A percentile compares a stretch with the other conserved stretches of the same genome.
phyloP scores from a whole-genome alignment of 2,797 vertebrate genomes.

The Urosaurus nigricauda region DNA sequence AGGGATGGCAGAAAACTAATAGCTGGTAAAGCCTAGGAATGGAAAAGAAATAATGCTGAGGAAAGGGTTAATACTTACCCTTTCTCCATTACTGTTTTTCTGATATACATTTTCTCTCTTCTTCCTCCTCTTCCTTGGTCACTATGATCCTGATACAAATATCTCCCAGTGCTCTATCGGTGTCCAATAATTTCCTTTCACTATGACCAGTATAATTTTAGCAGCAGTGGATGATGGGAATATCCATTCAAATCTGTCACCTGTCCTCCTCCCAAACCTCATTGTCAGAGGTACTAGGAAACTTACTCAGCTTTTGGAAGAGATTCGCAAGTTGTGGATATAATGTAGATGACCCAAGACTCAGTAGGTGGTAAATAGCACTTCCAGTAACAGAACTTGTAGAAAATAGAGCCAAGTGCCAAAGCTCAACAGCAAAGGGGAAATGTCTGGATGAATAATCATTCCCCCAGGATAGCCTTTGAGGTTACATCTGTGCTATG shows the following conservation, averaged over 20 bases:
- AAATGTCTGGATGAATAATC: neutral
- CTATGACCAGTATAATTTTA: neutral
- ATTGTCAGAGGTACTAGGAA: neutral
- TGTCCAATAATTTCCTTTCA: too few species aligned
- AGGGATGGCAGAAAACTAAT: too few species aligned
- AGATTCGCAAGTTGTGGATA: neutral
- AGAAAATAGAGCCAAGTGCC: neutral
- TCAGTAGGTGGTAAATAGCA: neutral
- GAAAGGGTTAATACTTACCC: too few species aligned
- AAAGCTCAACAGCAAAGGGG: neutral
- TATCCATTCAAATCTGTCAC: neutral
- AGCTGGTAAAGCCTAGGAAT: too few species aligned
- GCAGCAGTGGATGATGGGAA: neutral
- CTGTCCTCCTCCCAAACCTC: neutral
- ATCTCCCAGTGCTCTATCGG: too few species aligned
- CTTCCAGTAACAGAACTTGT: neutral
- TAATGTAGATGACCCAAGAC: neutral
- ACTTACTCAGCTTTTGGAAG: neutral
- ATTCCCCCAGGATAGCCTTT: neutral
- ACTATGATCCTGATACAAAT: too few species aligned
- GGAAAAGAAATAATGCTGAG: too few species aligned
- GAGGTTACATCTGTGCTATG: neutral
- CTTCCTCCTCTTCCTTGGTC: too few species aligned
- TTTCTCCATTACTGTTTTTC: too few species aligned
- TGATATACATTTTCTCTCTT: too few species aligned